phyloP scores from a whole-genome alignment of 2,888 invertebrate genomes.

The Sinotaia quadrata region DNA sequence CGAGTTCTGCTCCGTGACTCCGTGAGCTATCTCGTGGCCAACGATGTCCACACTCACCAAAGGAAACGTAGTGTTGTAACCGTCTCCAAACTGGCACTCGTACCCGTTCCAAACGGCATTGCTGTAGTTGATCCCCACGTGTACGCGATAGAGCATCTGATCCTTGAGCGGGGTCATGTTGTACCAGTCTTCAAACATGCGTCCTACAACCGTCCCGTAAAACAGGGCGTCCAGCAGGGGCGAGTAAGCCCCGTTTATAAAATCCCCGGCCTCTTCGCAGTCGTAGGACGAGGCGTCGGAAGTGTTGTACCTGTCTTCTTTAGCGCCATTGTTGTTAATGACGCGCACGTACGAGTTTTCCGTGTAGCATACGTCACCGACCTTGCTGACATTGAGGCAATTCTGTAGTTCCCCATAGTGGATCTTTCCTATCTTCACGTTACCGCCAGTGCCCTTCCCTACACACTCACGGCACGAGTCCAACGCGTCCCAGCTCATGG shows the following conservation, averaged over 20 bases:
- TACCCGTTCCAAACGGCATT: constrained; percentile 54
- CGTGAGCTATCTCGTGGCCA: constrained; percentile 52
- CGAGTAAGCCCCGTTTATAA: constrained; percentile 48
- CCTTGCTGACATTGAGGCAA: constrained; percentile 33
- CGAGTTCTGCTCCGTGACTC: constrained; percentile 46
- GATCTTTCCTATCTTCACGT: constrained; percentile 45
- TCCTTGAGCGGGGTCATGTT: constrained; percentile 8
- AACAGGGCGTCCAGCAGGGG: constrained; percentile 49
- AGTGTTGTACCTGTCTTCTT: constrained; percentile 11
- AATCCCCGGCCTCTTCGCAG: constrained; percentile 42
- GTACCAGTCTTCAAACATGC: constrained; percentile 55
- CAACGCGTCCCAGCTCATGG: constrained; percentile 15
- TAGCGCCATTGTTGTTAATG: constrained; percentile 42
- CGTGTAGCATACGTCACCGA: constrained; percentile 39
- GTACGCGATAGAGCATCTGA: constrained; percentile 42
- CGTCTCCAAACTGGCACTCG: constrained; percentile 49
- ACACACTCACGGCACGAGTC: background rate
- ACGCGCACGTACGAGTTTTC: constrained; percentile 50
- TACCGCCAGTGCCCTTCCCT: constrained; percentile 41
- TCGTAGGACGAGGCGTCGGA: constrained; percentile 37
- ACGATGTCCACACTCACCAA: constrained; percentile 45
- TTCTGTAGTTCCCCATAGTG: constrained; percentile 39
- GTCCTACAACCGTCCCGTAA: constrained; percentile 42
- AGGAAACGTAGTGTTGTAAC: constrained; percentile 38
- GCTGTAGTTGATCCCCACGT: constrained; percentile 39